phyloP scores from a whole-genome alignment of 2,888 invertebrate species.

The Gerosis bhagava region DNA sequence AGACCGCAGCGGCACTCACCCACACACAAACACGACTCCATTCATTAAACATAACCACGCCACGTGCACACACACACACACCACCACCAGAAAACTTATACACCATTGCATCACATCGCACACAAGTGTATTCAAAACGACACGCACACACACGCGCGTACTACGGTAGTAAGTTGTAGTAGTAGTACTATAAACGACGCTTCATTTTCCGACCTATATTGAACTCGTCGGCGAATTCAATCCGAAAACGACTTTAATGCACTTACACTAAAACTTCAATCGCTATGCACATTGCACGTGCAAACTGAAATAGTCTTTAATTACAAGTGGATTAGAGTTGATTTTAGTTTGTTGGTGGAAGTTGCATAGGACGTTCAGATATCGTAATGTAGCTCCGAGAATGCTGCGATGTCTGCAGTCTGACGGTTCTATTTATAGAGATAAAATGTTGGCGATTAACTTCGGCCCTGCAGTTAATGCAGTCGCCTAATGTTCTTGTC shows the following conservation, averaged over 20 bases:
- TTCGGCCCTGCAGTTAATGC: slow-evolving; percentile 34
- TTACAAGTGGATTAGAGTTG: slow-evolving; percentile 35
- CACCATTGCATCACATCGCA: slow-evolving; percentile 46
- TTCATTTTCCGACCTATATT: slow-evolving; percentile 71
- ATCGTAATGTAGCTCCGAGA: slow-evolving; percentile 31
- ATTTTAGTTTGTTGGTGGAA: slow-evolving; percentile 34
- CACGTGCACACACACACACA: slow-evolving; percentile 44
- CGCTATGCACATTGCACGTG: slow-evolving; percentile 4
- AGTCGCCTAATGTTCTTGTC: slow-evolving; percentile 34
- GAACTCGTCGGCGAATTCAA: slow-evolving; percentile 37
- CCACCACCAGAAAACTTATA: slow-evolving; percentile 33
- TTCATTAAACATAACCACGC: slow-evolving; percentile 60
- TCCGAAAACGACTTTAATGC: slow-evolving; percentile 42
- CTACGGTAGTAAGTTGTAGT: slow-evolving; percentile 74
- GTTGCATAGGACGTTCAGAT: slow-evolving; percentile 40
- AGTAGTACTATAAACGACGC: slow-evolving; percentile 75
- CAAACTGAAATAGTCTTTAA: slow-evolving; percentile 40
- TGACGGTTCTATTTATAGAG: slow-evolving; percentile 75
- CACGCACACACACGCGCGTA: slow-evolving; percentile 52
- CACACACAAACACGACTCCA: slow-evolving; percentile 55
- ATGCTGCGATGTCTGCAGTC: slow-evolving; percentile 65
- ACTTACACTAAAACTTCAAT: slow-evolving; percentile 25
- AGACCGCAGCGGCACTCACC: slow-evolving; percentile 49
- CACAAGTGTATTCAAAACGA: slow-evolving; percentile 39
- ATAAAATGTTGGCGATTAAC: slow-evolving; percentile 56